Percentiles rank a stretch among this genome's conserved stretches.
These are phyloP conservation scores for Dusona sp. DNA, from an alignment of 2,888 invertebrate species.

Conservation along the genomic window DNA sequence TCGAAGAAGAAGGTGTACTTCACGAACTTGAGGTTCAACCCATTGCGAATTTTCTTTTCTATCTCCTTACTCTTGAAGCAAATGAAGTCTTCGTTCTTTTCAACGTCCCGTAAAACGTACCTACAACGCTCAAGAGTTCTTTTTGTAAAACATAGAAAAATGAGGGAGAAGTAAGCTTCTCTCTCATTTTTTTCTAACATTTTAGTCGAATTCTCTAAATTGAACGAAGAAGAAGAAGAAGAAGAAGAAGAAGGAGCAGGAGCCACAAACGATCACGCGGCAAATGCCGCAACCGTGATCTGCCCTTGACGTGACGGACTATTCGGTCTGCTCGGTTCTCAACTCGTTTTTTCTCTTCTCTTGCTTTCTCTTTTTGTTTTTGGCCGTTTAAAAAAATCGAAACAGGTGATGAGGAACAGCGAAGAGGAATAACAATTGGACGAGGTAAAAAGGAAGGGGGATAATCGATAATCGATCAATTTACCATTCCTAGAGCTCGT, in stretches of 20 bases:
- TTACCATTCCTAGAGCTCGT: constrained; percentile 42
- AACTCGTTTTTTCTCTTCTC: constrained; percentile 5
- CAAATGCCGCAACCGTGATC: constrained; percentile 48
- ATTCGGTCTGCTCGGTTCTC: constrained; percentile 34
- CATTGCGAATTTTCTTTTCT: constrained; percentile 13
- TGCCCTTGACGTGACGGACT: constrained; percentile 61
- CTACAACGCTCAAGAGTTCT: background rate
- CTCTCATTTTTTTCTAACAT: constrained; percentile 2
- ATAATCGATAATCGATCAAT: constrained; percentile 53
- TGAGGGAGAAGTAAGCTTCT: no score
- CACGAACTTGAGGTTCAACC: constrained; percentile 36
- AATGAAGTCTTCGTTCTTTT: constrained; percentile 50
- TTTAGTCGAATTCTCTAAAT: constrained; percentile 41
- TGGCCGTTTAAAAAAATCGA: background rate
- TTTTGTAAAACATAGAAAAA: no score
- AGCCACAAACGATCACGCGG: constrained; percentile 21
- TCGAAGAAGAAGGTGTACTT: constrained; percentile 62
- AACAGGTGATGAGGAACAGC: constrained; percentile 46
- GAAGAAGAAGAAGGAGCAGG: background rate
- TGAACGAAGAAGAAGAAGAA: no score
- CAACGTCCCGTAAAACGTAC: background rate
- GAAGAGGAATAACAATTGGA: background rate
- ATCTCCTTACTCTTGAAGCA: constrained; percentile 50
- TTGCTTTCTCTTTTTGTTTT: background rate
- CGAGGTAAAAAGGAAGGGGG: background rate